These are phyloP conservation scores for Sus scrofa DNA, from an alignment of 2,113 vertebrate genomes.

Conservation along the genomic window DNA sequence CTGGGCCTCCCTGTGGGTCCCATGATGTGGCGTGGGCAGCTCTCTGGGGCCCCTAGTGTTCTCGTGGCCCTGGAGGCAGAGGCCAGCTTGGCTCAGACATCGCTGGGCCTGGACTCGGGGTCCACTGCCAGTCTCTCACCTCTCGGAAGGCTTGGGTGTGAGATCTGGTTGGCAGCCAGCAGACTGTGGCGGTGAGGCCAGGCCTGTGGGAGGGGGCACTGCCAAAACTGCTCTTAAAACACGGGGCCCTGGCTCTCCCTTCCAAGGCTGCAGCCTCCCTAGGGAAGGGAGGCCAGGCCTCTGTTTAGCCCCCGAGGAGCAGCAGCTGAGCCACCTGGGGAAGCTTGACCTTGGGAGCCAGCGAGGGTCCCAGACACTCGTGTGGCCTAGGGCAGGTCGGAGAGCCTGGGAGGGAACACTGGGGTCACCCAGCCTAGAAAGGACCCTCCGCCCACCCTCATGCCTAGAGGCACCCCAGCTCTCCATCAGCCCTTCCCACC, in stretches of 20 bases:
- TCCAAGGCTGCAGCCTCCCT: neutral
- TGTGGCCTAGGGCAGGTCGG: neutral
- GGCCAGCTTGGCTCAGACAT: neutral
- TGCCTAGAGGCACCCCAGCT: neutral
- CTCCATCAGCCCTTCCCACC: neutral
- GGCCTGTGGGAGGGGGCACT: fast-evolving
- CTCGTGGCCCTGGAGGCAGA: neutral
- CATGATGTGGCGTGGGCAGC: neutral
- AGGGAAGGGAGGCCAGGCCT: neutral
- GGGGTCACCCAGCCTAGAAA: neutral
- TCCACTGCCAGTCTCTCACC: neutral
- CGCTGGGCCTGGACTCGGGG: neutral
- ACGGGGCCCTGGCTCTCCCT: neutral
- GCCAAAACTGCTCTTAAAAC: neutral
- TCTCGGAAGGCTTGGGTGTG: neutral
- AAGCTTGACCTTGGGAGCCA: fast-evolving
- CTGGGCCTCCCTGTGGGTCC: neutral
- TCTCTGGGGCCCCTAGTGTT: neutral
- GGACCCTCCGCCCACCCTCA: no score
- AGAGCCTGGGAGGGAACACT: neutral
- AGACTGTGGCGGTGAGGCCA: neutral
- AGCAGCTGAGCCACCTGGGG: neutral
- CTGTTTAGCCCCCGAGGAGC: neutral
- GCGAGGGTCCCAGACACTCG: neutral
- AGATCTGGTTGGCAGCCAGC: neutral